Base-by-base conservation (phyloP, 2,113 vertebrate genomes). In the Trichomycterus rosablanca region DNA sequence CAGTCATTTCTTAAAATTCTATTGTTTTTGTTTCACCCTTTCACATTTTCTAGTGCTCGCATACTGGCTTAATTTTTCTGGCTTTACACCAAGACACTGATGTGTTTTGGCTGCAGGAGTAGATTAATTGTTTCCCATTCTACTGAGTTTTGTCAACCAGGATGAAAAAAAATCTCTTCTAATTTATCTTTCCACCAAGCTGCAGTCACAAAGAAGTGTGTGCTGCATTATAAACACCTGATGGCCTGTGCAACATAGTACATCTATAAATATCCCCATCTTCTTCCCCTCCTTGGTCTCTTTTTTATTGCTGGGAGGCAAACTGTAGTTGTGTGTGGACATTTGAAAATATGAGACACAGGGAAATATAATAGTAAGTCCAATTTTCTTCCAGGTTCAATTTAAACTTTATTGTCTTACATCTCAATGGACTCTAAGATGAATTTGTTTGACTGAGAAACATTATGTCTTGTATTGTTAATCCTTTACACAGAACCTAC, bases 221-320 rank as follows among this genome's bases (percentile, higher is more conserved):
- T 49, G 22, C 44, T 58, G 53, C 32, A 55, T 67, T 54, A 58
- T 67, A 67, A 72, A 72, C 53, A 67, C 19, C 24, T 48, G n/a
- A 54, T 59, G 39, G 40, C 64, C 28, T 51, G 14, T 10, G 60
- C 53, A 46, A 34, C 50, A 67, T 44, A 57, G 34, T 50, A 37
- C 43, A 11, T 22, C 59, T 44, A 72, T 72, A 72, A 68, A 72
- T 64, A 64, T 68, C 43, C 35, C 52, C 22, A 11, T 53, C 57
- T 49, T 69, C 11, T 54, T 62, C 15, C 55, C 19, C 35, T 20
- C 22, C 34, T 32, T 18, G 24, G 22, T 56, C 43, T 65, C 24
- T 14, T 15, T 15, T 58, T 55, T 52, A 55, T 58, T 54, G 44
- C 54, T 40, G n/a, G 23, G 44, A 34, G 28, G 57, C 23, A 26